A percentile compares a stretch with the other conserved stretches of the same genome.
Evolutionary conservation across 2,888 invertebrate species (phyloP).

Genomic region (Campoplex nolae): DNA sequence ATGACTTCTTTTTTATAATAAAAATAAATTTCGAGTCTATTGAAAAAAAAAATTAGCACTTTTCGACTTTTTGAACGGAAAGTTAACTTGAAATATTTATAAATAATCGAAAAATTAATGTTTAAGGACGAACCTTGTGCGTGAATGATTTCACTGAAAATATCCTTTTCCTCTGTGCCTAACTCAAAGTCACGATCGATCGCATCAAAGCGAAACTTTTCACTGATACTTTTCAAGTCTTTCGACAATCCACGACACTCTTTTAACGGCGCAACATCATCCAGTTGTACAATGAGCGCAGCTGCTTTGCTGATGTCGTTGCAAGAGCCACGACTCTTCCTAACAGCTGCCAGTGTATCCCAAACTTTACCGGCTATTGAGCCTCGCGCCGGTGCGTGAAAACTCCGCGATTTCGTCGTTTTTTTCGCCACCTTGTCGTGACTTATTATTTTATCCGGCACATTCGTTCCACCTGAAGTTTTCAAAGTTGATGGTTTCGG

Average conservation of each 20-base stretch:
- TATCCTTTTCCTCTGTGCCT: constrained; percentile 54
- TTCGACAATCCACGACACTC: constrained; percentile 17
- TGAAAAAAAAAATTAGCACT: neutral
- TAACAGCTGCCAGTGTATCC: constrained; percentile 78
- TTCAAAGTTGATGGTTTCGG: neutral
- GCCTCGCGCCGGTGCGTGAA: constrained; percentile 55
- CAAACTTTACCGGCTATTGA: constrained; percentile 79
- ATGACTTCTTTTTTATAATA: neutral
- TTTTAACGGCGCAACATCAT: constrained; percentile 43
- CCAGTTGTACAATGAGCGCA: constrained; percentile 71
- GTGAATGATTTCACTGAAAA: constrained; percentile 35
- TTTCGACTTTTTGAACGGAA: too few species aligned
- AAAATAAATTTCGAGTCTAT: neutral
- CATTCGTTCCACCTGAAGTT: constrained; percentile 67
- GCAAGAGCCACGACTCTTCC: constrained; percentile 73
- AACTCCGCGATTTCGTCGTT: constrained; percentile 70
- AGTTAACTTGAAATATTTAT: neutral
- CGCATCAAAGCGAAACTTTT: constrained; percentile 31
- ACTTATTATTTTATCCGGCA: constrained; percentile 73
- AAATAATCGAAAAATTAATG: neutral
- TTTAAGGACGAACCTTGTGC: constrained; percentile 48
- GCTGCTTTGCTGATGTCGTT: constrained; percentile 70
- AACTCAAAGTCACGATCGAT: constrained; percentile 35
- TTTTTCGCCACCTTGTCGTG: constrained; percentile 77
- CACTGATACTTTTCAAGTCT: constrained; percentile 42